phyloP scores from a whole-genome alignment of 1,140 invertebrate genomes.

The Neodiprion fabricii region DNA sequence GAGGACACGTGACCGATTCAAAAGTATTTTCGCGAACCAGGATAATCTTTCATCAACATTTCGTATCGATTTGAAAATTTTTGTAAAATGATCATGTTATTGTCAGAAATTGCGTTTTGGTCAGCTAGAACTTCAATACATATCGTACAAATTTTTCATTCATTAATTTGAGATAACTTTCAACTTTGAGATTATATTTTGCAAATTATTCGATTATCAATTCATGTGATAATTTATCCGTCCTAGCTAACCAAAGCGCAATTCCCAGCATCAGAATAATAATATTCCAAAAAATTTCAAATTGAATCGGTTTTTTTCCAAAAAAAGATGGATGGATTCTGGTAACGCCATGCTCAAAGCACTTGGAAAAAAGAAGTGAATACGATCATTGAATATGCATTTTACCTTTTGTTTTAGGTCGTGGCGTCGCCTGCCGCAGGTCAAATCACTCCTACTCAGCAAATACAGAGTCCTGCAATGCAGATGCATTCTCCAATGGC shows the following conservation, averaged over 20 bases:
- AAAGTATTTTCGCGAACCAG: too few relatives aligned
- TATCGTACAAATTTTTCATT: conserved; percentile 16
- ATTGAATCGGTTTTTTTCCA: background rate
- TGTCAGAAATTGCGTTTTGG: background rate
- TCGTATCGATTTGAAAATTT: background rate
- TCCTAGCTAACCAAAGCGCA: too few relatives aligned
- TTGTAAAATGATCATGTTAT: too few relatives aligned
- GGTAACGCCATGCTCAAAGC: background rate
- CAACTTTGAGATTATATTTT: too few relatives aligned
- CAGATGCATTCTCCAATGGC: conserved; percentile 62
- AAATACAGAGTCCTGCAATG: conserved; percentile 64
- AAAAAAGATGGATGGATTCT: background rate
- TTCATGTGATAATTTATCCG: too few relatives aligned
- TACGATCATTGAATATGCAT: conserved; percentile 6
- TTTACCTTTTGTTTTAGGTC: conserved; percentile 42
- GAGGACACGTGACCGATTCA: too few relatives aligned
- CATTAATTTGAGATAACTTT: conserved; percentile 15
- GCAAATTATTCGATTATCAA: too few relatives aligned
- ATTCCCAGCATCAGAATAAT: conserved; percentile 25
- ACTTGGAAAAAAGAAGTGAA: background rate
- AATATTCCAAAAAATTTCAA: background rate
- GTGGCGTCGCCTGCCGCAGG: conserved; percentile 55
- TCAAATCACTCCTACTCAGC: conserved; percentile 61
- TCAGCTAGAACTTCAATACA: background rate
- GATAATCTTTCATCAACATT: background rate